Evolutionary conservation across 2,113 vertebrate species (phyloP).

Genomic region (Dendrocopos noguchii): DNA sequence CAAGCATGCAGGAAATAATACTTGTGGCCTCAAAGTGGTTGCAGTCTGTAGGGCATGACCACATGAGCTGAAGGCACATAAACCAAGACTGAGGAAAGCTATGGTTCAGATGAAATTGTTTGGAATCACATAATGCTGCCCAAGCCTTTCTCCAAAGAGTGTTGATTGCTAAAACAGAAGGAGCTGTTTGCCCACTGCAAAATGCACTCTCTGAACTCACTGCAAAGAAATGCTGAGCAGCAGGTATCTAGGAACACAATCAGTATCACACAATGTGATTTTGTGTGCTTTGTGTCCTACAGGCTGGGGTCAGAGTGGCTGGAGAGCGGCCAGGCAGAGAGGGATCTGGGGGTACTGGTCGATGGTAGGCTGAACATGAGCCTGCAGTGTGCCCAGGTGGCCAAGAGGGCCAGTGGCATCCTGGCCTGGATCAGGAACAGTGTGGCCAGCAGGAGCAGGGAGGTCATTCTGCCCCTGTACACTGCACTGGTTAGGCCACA

Average conservation of each 20-base stretch:
- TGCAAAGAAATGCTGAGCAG: not conserved
- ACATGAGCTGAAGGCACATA: not conserved
- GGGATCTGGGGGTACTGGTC: no score
- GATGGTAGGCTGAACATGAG: no score
- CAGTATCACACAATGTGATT: not conserved
- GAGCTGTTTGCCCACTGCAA: not conserved
- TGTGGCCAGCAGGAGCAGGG: no score
- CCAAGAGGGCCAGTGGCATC: no score
- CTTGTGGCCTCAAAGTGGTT: not conserved
- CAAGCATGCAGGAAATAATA: not conserved
- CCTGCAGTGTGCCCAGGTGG: no score
- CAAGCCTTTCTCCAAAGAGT: not conserved
- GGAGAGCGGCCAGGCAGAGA: no score
- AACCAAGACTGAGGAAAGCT: not conserved
- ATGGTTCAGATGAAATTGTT: not conserved
- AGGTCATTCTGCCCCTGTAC: no score
- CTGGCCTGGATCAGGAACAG: no score
- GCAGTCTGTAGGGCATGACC: not conserved
- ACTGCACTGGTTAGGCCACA: no score
- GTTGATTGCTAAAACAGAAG: not conserved
- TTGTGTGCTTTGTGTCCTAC: not conserved
- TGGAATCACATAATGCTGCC: not conserved
- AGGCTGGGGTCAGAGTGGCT: no score
- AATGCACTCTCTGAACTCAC: not conserved
- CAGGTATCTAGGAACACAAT: not conserved